A percentile compares a stretch with the other conserved stretches of the same genome.
These are phyloP conservation scores for Heterodera filipjevi DNA, from an alignment of 2,888 invertebrate genomes.

Conservation along the genomic window DNA sequence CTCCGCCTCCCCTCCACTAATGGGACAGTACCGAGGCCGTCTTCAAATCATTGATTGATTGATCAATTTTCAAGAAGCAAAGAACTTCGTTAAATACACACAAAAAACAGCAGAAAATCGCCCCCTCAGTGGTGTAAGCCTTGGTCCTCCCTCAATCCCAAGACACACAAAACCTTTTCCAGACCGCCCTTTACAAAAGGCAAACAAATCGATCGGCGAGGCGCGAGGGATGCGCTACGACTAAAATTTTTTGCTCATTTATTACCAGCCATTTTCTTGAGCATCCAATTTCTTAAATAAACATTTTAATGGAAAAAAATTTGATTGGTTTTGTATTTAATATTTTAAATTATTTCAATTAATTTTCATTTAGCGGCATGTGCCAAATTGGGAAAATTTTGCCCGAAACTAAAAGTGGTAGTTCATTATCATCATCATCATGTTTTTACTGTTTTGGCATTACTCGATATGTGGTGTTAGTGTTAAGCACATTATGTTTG, in stretches of 20 bases:
- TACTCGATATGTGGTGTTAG: not conserved
- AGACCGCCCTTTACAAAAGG: not conserved
- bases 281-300: not conserved
- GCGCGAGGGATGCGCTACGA: not conserved
- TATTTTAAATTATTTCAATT: not conserved
- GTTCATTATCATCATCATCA: too few relatives aligned
- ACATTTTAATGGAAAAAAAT: too few relatives aligned
- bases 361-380: not conserved
- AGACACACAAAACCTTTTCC: not conserved
- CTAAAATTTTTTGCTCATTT: not conserved
- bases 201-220: not conserved
- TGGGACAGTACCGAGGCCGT: too few relatives aligned
- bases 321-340: not conserved
- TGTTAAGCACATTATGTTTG: not conserved
- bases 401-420: not conserved
- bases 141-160: too few relatives aligned
- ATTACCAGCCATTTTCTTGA: not conserved
- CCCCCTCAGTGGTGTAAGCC: not conserved
- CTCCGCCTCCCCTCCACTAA: too few relatives aligned
- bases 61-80: too few relatives aligned
- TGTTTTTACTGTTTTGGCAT: not conserved
- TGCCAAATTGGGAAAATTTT: not conserved
- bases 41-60: too few relatives aligned
- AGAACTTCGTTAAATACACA: too few relatives aligned
- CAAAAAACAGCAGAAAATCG: not conserved